Base-by-base conservation (phyloP, 1,140 invertebrate genomes). In the Fopius arisanus region DNA sequence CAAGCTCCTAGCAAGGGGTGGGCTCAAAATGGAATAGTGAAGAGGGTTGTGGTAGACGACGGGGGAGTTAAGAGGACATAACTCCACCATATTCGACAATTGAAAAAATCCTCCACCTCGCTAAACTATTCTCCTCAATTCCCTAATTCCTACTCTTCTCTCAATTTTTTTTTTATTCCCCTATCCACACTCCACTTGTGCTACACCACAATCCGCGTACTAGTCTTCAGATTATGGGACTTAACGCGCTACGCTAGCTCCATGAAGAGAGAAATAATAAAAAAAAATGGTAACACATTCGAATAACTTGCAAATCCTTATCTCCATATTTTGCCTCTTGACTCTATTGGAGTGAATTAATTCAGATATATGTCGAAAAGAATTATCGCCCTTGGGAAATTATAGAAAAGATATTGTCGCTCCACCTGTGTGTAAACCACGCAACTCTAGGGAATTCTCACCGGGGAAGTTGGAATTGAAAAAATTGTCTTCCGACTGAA, bases 61-160 rank as follows among this genome's bases (percentile, higher is more conserved):
- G 14, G 29, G 3, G 29, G 28, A 31, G 33, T 37, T 10, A 66
- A 33, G 28, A 66, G 63, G 23, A 4, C 66, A 67, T 41, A 67
- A 12, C 66, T 41, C 16, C 48, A 62, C 48, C 14, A 70, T 62
- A 62, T 70, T 70, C 48, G 26, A 62, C 28, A 70, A 70, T 62
- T 62, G 68, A 51, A 70, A 70, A 37, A 70, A 70, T 70, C 54
- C 62, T 62, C 33, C 68, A 16, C 28, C 29, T 70, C 23, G 51
- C n/a, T 19, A 26, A n/a, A 16, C 54, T 69, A 16, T 69, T 69
- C 48, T 10, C 12, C 33, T 5, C 33, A 48, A 48, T 48, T 14
- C 43, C 43, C 43, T 48, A 48, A 48, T 48, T 16, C 43, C 43
- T 19, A 48, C 43, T 48, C 43, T 48, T 19, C 16, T 48, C 43